Evolutionary conservation across 2,797 vertebrate genomes (phyloP).

Genomic region (Nasua narica): DNA sequence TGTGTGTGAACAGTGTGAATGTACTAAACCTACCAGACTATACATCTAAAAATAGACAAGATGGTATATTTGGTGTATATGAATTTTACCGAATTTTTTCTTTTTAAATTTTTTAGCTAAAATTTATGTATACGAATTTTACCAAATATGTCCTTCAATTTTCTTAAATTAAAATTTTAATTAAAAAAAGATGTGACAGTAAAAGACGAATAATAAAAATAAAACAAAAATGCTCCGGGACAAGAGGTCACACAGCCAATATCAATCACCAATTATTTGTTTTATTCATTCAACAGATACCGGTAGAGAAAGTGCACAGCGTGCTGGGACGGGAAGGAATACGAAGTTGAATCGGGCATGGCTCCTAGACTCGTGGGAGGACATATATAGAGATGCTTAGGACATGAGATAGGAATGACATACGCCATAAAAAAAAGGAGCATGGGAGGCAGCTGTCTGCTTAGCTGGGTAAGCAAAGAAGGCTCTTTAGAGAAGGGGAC

Average conservation of each 20-base stretch:
- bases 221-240: neutral
- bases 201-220: neutral
- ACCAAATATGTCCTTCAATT: neutral
- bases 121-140: neutral
- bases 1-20: neutral
- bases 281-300: neutral
- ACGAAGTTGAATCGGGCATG: neutral
- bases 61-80: neutral
- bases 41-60: neutral
- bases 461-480: neutral
- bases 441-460: neutral
- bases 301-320: neutral
- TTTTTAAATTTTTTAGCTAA: neutral
- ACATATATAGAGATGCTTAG: neutral
- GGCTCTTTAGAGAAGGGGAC: neutral
- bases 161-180: neutral
- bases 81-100: neutral
- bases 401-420: neutral
- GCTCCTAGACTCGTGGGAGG: neutral
- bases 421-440: neutral
- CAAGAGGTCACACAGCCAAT: neutral
- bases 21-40: neutral
- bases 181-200: neutral
- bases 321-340: neutral
- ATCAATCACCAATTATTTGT: neutral